Evolutionary conservation across 2,888 invertebrate species (phyloP), one percentile per base, ranked within the genome.

Genomic region (Lordiphosa fenestrarum): DNA sequence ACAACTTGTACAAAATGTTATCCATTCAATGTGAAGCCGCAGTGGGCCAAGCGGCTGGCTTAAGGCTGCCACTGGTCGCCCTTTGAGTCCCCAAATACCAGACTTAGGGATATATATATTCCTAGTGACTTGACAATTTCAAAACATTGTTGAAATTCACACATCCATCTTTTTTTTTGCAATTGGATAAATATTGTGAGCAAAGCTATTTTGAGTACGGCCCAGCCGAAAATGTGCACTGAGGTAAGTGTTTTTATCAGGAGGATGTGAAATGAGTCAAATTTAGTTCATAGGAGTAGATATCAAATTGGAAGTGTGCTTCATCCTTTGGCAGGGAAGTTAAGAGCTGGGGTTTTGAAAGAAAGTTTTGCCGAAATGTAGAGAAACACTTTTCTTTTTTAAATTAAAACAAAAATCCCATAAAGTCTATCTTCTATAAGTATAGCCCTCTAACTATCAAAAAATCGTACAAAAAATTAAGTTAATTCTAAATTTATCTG

Each of bases 141-240:
- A 41, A 48, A 37, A 46, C 21, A 36, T 41, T 64, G 56, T 57
- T 65, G 15, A 15, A 15, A 15, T 15, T 15, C 15, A 15, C 1
- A 15, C 15, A 15, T 15, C 33, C 13, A 15, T 10, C 15, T 10
- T 25, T 58, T 47, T 66, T 71, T 48, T 58, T 53, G 54, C 73
- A 62, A 66, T 76, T 81, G 78, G 78, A 74, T 84, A 84, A 78
- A 61, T 65, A 66, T 71, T 77, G 63, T 66, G 46, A 66, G 47
- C 46, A 66, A 59, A 58, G 38, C 65, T 49, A 50, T 55, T 57
- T 36, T 67, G 33, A 51, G 44, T 52, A 84, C 77, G 77, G 77
- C 84, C 42, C 64, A 74, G 77, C 77, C 78, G 78, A 77, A 81
- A 82, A 77, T 77, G 77, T 77, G 77, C 84, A 77, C 77, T 55